These are phyloP conservation scores for Hucho hucho DNA, from an alignment of 2,113 vertebrate genomes.

Conservation along the genomic window DNA sequence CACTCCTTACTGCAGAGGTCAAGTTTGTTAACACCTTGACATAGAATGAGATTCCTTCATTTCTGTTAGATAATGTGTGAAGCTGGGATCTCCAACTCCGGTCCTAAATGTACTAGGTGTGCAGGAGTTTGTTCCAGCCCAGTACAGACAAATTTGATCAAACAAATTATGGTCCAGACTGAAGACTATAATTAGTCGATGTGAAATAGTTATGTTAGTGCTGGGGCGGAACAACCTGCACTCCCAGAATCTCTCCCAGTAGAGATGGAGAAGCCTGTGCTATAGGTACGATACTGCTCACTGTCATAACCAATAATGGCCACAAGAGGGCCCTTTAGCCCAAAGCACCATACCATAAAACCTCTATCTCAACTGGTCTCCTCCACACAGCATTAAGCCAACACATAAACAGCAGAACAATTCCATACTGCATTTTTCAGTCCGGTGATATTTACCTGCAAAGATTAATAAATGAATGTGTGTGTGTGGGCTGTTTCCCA, in stretches of 20 bases:
- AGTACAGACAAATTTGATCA: too few species aligned
- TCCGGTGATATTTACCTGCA: too few species aligned
- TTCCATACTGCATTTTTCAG: too few species aligned
- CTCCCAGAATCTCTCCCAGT: too few species aligned
- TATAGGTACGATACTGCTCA: not conserved
- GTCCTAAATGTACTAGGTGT: too few species aligned
- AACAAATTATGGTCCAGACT: too few species aligned
- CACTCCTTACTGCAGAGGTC: not conserved
- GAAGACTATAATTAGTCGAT: too few species aligned
- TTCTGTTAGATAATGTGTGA: too few species aligned
- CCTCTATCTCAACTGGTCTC: not conserved
- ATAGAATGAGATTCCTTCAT: not conserved
- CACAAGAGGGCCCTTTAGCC: conserved; percentile 61
- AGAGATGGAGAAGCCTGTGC: not conserved
- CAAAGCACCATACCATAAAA: not conserved
- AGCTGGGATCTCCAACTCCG: too few species aligned
- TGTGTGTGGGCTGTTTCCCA: not conserved
- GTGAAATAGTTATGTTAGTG: too few species aligned
- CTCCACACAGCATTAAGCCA: not conserved
- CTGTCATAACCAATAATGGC: conserved; percentile 20
- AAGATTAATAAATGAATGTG: not conserved
- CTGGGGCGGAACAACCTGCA: too few species aligned
- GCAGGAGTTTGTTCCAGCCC: too few species aligned
- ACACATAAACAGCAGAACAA: not conserved
- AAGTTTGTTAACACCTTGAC: not conserved